Evolutionary conservation across 1,140 invertebrate genomes (phyloP), one percentile per base, ranked within the genome.

Genomic region (Drosophila oshimai): DNA sequence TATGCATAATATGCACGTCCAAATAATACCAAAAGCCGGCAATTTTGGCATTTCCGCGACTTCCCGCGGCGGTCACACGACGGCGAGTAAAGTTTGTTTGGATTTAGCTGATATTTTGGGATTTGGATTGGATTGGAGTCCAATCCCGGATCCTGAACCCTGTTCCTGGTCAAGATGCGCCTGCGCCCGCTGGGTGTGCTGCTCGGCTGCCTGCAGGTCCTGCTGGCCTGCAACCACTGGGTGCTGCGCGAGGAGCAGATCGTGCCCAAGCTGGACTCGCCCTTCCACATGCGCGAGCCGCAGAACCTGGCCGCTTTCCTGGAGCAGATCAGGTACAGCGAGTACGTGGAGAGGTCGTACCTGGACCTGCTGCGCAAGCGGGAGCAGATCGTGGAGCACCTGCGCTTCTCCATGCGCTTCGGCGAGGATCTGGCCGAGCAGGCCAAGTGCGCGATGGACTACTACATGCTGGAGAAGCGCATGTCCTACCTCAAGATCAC

Each of bases 291-390:
- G 91, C 93, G 94, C 29, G 92, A 94, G 47, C 95, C 96, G 0
- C 94, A 97, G 89, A 96, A 98, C 91, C 91, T 98, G 18, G 90
- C 97, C 37, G 94, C 94, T 0, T 94, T 98, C 89, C 91, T 97
- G 75, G 95, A 96, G 24, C 96, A 98, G 92, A 96, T 97, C 34
- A 74, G 70, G n/a, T 81, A 90, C 55, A 90, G 81, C 45, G 86
- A 91, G 29, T 81, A 79, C 20, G 84, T 91, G 26, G 89, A 90
- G 60, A 45, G 70, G 4, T 75, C 83, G 6, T 90, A 90, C 33
- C 33, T 86, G 41, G 76, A 91, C 33, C 39, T 91, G 28, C 36
- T 89, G 26, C 62, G 73, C 3, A 77, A 90, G 41, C 77, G 90
- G 18, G 74, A 78, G 24, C 75, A 84, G 31, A 84, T 91, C 3